Percentiles rank a stretch among this genome's conserved stretches.
Conservation (phyloP, 2,888 invertebrate species). For the Noctua janthe region DNA sequence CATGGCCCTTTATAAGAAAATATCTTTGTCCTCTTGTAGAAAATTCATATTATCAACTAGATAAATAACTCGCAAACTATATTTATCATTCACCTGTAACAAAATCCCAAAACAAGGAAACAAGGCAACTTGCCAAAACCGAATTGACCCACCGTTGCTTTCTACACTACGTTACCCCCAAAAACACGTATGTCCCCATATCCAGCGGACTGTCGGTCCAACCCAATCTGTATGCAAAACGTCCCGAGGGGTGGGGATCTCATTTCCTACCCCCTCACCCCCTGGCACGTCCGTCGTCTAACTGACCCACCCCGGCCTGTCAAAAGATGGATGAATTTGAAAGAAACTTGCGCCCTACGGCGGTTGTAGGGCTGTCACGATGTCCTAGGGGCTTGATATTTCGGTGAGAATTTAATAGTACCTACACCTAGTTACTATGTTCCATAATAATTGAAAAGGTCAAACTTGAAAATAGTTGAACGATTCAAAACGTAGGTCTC, state of each 20-base stretch:
- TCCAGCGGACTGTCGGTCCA: slow-evolving; percentile 54
- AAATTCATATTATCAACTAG: background rate
- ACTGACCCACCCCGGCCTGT: slow-evolving; percentile 69
- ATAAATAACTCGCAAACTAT: background rate
- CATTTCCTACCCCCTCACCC: slow-evolving; percentile 67
- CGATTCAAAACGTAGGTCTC: background rate
- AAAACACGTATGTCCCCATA: slow-evolving; percentile 68
- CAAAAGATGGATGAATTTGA: slow-evolving; percentile 73
- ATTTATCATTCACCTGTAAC: background rate
- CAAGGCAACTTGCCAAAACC: slow-evolving; percentile 52
- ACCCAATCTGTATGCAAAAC: slow-evolving; percentile 77
- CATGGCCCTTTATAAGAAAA: background rate
- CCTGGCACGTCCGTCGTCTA: slow-evolving; percentile 63
- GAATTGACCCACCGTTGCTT: slow-evolving; percentile 41
- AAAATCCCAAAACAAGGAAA: slow-evolving; percentile 18
- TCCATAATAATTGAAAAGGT: background rate
- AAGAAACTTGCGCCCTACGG: slow-evolving; percentile 66
- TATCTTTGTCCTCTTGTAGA: background rate
- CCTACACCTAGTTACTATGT: background rate
- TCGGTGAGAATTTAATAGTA: too few species aligned
- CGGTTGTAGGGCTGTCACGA: slow-evolving; percentile 55
- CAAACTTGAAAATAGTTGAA: background rate
- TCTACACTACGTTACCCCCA: slow-evolving; percentile 39
- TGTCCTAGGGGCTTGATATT: background rate
- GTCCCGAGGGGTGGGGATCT: slow-evolving; percentile 69